Evolutionary conservation across 2,888 invertebrate genomes (phyloP).

Genomic region (Agonopterix heracliana): DNA sequence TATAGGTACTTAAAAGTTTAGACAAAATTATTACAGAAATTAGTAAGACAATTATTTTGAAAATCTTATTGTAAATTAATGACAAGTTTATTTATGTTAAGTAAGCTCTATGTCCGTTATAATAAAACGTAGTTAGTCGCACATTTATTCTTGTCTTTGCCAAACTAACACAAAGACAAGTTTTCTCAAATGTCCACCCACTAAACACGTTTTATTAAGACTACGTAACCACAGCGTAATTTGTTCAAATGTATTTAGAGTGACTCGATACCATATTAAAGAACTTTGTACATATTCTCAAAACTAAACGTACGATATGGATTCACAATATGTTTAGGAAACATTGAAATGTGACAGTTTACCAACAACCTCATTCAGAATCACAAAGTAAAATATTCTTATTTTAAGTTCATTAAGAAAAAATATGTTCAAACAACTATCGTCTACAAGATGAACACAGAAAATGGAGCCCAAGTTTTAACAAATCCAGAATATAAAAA

Average conservation of each 20-base stretch:
- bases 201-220: too few relatives aligned
- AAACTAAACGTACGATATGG: constrained; percentile 41
- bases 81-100: neutral
- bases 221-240: neutral
- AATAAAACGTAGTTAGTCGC: too few relatives aligned
- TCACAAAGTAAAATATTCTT: neutral
- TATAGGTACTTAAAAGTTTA: constrained; percentile 6
- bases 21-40: too few relatives aligned
- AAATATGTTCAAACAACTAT: too few relatives aligned
- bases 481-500: too few relatives aligned
- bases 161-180: too few relatives aligned
- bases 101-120: neutral
- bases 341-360: constrained; percentile 25
- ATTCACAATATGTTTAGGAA: constrained; percentile 48
- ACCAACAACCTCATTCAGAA: neutral
- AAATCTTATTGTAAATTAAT: too few relatives aligned
- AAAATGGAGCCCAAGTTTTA: too few relatives aligned
- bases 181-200: too few relatives aligned
- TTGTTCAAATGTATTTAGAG: constrained; percentile 1
- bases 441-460: too few relatives aligned
- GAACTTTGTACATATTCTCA: constrained; percentile 8
- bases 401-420: too few relatives aligned
- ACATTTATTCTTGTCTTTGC: neutral
- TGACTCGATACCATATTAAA: neutral
- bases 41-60: too few relatives aligned